phyloP scores from a whole-genome alignment of 2,888 invertebrate species.

The Seira sanloemensis region DNA sequence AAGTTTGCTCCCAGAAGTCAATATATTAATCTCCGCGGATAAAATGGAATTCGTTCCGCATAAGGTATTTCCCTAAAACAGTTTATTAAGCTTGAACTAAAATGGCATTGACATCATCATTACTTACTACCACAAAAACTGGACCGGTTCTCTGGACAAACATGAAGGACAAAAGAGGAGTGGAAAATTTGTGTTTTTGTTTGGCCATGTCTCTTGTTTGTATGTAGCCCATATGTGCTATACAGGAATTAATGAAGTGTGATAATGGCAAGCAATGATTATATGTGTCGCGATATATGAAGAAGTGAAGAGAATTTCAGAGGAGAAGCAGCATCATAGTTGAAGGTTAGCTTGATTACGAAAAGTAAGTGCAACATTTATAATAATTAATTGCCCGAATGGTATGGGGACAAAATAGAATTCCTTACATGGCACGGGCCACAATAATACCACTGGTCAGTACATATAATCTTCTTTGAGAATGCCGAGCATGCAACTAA shows the following conservation, averaged over 20 bases:
- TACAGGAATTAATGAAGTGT: neutral
- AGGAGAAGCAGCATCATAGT: neutral
- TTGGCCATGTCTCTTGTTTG: neutral
- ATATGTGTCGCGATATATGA: neutral
- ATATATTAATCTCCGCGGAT: neutral
- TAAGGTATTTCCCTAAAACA: too few species aligned
- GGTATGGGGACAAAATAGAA: neutral
- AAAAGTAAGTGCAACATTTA: too few species aligned
- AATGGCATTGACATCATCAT: conserved; percentile 50
- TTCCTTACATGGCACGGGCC: neutral
- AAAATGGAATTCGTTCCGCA: neutral
- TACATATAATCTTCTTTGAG: too few species aligned
- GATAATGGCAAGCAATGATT: neutral
- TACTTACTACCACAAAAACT: neutral
- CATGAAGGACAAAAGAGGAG: neutral
- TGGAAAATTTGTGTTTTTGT: neutral
- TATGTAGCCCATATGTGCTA: neutral
- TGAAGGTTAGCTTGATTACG: neutral
- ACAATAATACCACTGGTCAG: neutral
- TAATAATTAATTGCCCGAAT: neutral
- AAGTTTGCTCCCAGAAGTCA: neutral
- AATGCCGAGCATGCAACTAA: too few species aligned
- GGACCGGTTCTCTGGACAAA: neutral
- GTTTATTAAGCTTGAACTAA: neutral
- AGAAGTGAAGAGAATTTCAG: neutral